These are phyloP conservation scores for Cyprinodon variegatus DNA, from an alignment of 2,113 vertebrate genomes.

Conservation along the genomic window DNA sequence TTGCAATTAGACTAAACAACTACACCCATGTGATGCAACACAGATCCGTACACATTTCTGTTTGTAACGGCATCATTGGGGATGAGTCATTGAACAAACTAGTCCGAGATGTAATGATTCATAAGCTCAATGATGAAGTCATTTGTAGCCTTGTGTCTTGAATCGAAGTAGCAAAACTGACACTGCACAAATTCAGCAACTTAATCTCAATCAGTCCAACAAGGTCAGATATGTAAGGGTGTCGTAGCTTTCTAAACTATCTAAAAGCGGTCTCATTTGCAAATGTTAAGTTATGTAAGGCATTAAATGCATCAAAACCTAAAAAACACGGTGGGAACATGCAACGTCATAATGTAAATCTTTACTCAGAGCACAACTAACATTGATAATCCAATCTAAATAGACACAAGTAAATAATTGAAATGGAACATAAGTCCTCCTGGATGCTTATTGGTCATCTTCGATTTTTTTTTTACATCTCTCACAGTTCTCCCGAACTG, in stretches of 20 bases:
- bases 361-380: constrained; percentile 5
- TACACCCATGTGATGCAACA: not conserved
- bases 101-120: constrained; percentile 15
- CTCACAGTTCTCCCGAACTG: not conserved
- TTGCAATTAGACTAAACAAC: not conserved
- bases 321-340: constrained; percentile 29
- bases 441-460: not conserved
- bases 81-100: constrained; percentile 44
- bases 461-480: not conserved
- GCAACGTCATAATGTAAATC: constrained; percentile 25
- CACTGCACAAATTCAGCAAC: constrained; percentile 32
- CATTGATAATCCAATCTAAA: not conserved
- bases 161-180: constrained; percentile 43
- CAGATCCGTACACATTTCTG: not conserved
- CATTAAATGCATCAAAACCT: constrained; percentile 51
- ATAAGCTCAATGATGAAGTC: constrained; percentile 44
- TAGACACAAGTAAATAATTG: not conserved
- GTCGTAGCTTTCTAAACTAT: constrained; percentile 40
- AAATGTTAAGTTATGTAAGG: constrained; percentile 47
- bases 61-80: constrained; percentile 5
- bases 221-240: constrained; percentile 54
- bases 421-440: not conserved
- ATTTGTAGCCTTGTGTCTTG: constrained; percentile 51
- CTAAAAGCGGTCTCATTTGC: constrained; percentile 46
- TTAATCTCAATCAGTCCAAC: constrained; percentile 39